These are phyloP conservation scores for Silurus asotus DNA, from an alignment of 2,113 vertebrate genomes.

Conservation along the genomic window DNA sequence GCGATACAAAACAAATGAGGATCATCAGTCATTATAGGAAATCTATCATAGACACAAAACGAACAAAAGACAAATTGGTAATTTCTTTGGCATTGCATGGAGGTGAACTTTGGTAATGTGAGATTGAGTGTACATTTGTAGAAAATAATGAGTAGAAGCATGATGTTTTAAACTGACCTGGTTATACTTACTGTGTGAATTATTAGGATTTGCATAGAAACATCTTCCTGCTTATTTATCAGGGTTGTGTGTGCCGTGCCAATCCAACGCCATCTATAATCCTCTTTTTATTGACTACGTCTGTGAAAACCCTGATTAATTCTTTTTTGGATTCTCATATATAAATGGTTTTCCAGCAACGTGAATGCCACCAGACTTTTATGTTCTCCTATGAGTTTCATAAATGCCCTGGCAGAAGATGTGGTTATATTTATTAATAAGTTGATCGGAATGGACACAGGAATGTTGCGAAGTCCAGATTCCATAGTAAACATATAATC, in stretches of 20 bases:
- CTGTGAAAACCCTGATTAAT: not conserved
- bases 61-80: slow-evolving; percentile 1
- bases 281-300: slow-evolving; percentile 35
- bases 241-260: slow-evolving; percentile 1
- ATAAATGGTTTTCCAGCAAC: slow-evolving; percentile 13
- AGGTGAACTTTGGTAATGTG: not conserved
- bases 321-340: slow-evolving; percentile 23
- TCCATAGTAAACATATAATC: slow-evolving; percentile 58
- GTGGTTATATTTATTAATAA: slow-evolving; percentile 40
- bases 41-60: slow-evolving; percentile 4
- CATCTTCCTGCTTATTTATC: slow-evolving; percentile 19
- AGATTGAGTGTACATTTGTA: not conserved
- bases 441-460: slow-evolving; percentile 26
- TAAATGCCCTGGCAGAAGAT: slow-evolving; percentile 36
- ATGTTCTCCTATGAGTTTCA: slow-evolving; percentile 24
- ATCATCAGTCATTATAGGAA: slow-evolving; percentile 13
- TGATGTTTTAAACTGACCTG: slow-evolving; percentile 9
- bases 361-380: slow-evolving; percentile 16
- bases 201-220: slow-evolving; percentile 9
- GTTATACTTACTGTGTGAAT: not conserved
- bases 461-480: slow-evolving; percentile 28
- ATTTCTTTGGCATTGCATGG: not conserved
- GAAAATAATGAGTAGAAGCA: not conserved
- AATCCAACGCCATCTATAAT: slow-evolving; percentile 16
- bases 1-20: slow-evolving; percentile 12